Evolutionary conservation across 2,113 vertebrate species (phyloP).

Genomic region (Salvelinus fontinalis): DNA sequence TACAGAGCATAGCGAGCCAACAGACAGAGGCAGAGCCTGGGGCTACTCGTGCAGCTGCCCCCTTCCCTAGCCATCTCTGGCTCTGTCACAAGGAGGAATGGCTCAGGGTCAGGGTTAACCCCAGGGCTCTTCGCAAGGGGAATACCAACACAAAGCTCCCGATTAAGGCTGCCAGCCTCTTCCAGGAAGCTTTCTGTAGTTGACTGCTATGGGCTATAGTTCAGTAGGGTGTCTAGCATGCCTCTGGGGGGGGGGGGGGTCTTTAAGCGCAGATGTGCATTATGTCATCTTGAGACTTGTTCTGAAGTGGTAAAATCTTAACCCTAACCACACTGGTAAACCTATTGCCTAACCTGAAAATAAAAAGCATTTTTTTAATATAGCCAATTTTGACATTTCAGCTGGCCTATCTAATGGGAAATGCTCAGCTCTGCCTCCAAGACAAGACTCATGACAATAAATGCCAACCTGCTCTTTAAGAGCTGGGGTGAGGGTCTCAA

Average conservation of each 20-base stretch:
- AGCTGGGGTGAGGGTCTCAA: not conserved
- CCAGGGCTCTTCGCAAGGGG: not conserved
- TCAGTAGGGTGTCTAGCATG: too few relatives aligned
- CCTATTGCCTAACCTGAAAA: not conserved
- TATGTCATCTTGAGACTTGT: not conserved
- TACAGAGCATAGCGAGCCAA: not conserved
- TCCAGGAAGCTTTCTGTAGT: not conserved
- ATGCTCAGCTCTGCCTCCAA: too few relatives aligned
- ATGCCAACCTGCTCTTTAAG: not conserved
- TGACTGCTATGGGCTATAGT: too few relatives aligned
- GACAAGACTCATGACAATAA: too few relatives aligned
- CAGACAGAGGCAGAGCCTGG: not conserved
- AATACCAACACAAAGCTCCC: not conserved
- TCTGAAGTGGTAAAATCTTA: not conserved
- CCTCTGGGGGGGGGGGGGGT: not conserved
- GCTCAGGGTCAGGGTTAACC: constrained; percentile 29
- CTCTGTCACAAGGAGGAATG: not conserved
- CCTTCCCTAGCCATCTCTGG: not conserved
- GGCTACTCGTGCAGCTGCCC: not conserved
- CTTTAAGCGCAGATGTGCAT: not conserved
- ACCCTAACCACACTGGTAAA: not conserved
- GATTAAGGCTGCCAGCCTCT: constrained; percentile 9
- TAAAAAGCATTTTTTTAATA: too few relatives aligned
- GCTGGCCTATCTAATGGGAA: too few relatives aligned
- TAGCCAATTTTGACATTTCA: too few relatives aligned